These are phyloP conservation scores for Lathronympha strigana DNA, from an alignment of 2,888 invertebrate species.

Conservation along the genomic window DNA sequence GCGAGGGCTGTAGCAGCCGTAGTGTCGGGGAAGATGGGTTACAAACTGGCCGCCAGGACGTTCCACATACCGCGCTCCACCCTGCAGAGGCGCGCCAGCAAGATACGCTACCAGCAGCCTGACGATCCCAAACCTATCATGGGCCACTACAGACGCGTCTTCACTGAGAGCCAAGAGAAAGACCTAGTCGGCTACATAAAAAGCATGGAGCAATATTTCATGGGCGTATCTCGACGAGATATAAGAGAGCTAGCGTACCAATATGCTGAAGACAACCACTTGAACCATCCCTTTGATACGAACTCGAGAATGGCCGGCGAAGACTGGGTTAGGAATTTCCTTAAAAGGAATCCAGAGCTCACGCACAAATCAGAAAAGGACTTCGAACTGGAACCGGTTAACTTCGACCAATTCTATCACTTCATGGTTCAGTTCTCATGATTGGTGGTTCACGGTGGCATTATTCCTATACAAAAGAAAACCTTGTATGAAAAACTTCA, in stretches of 20 bases:
- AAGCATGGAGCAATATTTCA: conserved; percentile 79
- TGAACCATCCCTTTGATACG: conserved; percentile 77
- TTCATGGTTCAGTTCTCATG: conserved; percentile 80
- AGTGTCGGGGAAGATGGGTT: conserved; percentile 80
- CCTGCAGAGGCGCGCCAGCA: conserved; percentile 77
- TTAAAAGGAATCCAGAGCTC: conserved; percentile 77
- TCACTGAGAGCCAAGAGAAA: conserved; percentile 78
- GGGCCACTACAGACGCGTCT: conserved; percentile 79
- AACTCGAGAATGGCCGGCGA: conserved; percentile 80
- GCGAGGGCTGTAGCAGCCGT: conserved; percentile 80
- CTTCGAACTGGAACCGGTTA: conserved; percentile 73
- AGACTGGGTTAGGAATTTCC: conserved; percentile 80
- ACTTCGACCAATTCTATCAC: conserved; percentile 81
- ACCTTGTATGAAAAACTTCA: conserved; percentile 7
- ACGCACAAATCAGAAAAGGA: conserved; percentile 71
- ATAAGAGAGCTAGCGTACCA: conserved; percentile 80
- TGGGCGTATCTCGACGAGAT: conserved; percentile 78
- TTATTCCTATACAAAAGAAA: conserved; percentile 17
- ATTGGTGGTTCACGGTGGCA: conserved; percentile 59
- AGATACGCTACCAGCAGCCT: conserved; percentile 74
- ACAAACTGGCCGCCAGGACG: conserved; percentile 78
- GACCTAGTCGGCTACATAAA: conserved; percentile 80
- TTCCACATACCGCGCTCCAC: conserved; percentile 80
- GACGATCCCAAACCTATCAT: conserved; percentile 77
- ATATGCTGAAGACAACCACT: conserved; percentile 75